phyloP scores from a whole-genome alignment of 2,888 invertebrate species.

The Chrysomela aeneicollis region DNA sequence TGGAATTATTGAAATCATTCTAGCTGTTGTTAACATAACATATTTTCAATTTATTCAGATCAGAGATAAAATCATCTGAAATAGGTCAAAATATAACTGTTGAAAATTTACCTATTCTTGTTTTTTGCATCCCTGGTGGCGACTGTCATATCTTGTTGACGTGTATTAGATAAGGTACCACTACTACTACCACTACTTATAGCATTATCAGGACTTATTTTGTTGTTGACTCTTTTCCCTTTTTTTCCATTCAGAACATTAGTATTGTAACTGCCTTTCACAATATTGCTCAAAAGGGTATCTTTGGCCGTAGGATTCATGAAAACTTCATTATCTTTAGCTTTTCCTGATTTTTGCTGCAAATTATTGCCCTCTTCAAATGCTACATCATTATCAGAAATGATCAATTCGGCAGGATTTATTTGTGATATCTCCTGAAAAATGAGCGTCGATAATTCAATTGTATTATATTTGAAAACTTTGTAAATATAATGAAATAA shows the following conservation, averaged over 20 bases:
- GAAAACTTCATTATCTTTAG: constrained; percentile 49
- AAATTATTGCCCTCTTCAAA: constrained; percentile 36
- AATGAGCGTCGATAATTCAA: constrained; percentile 19
- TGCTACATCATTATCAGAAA: constrained; percentile 29
- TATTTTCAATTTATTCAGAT: too few relatives aligned
- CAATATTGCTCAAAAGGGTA: constrained; percentile 54
- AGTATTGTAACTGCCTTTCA: constrained; percentile 52
- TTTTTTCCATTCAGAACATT: constrained; percentile 44
- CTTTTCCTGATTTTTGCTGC: constrained; percentile 25
- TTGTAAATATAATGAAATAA: too few relatives aligned
- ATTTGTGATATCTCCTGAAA: constrained; percentile 31
- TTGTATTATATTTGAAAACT: too few relatives aligned
- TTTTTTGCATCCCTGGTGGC: constrained; percentile 43
- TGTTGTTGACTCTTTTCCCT: constrained; percentile 26
- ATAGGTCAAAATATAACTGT: neutral
- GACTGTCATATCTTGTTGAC: constrained; percentile 37
- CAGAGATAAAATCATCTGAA: neutral
- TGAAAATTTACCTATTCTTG: constrained; percentile 36
- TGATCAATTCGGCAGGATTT: constrained; percentile 23
- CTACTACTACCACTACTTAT: constrained; percentile 9
- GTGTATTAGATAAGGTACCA: constrained; percentile 8
- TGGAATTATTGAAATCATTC: too few relatives aligned
- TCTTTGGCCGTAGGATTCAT: constrained; percentile 55
- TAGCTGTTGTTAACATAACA: too few relatives aligned
- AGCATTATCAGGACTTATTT: constrained; percentile 13